phyloP scores from a whole-genome alignment of 2,113 vertebrate genomes.

The Tiliqua scincoides region DNA sequence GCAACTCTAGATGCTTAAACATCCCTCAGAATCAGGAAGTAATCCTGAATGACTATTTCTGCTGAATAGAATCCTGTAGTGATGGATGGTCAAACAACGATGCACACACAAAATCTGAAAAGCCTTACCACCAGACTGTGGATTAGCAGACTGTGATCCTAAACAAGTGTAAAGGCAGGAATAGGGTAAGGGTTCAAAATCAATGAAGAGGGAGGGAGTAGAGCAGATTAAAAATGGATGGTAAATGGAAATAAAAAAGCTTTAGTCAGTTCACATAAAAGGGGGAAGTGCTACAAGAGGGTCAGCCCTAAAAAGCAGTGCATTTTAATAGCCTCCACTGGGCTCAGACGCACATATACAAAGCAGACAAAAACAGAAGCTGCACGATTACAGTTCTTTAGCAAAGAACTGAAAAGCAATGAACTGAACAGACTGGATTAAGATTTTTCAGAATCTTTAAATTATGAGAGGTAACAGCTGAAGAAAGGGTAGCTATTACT shows the following conservation, averaged over 20 bases:
- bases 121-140: slow-evolving; percentile 97
- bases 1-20: background rate
- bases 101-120: slow-evolving; percentile 79
- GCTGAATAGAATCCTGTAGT: slow-evolving; percentile 77
- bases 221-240: slow-evolving; percentile 90
- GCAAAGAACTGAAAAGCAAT: slow-evolving; percentile 48
- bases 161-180: slow-evolving; percentile 89
- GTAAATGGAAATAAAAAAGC: slow-evolving; percentile 83
- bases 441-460: slow-evolving; percentile 39
- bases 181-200: slow-evolving; percentile 84
- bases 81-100: slow-evolving; percentile 72
- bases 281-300: slow-evolving; percentile 64
- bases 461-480: slow-evolving; percentile 46
- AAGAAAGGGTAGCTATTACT: slow-evolving; percentile 62
- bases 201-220: slow-evolving; percentile 87
- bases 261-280: slow-evolving; percentile 79
- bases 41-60: slow-evolving; percentile 60
- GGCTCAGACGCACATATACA: slow-evolving; percentile 68
- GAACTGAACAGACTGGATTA: slow-evolving; percentile 64
- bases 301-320: slow-evolving; percentile 73
- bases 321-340: slow-evolving; percentile 67
- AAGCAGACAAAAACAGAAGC: slow-evolving; percentile 75
- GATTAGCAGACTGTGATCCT: slow-evolving; percentile 99
- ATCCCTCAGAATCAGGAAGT: background rate
- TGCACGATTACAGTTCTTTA: slow-evolving; percentile 71